Conservation (phyloP, 2,888 invertebrate species). For the Pegoplata infirma region DNA sequence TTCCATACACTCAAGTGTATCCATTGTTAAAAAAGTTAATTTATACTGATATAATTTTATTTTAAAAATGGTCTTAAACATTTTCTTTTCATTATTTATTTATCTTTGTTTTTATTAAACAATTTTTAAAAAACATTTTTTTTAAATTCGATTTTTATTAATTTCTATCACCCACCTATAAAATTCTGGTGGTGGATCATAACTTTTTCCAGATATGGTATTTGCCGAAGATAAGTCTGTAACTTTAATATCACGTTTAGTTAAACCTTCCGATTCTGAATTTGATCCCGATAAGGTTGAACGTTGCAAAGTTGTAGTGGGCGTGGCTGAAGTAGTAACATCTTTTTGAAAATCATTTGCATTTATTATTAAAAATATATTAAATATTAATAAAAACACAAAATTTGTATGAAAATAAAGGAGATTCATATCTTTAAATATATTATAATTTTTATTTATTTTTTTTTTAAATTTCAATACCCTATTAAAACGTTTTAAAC, state of each 20-base stretch:
- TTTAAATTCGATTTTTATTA: no score
- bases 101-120: no score
- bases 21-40: no score
- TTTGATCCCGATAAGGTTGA: constrained; percentile 31
- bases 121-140: no score
- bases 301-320: constrained; percentile 47
- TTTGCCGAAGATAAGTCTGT: constrained; percentile 65
- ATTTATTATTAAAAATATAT: constrained; percentile 9
- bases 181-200: constrained; percentile 74
- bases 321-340: constrained; percentile 57
- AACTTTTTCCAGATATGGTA: constrained; percentile 68
- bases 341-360: constrained; percentile 60
- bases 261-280: constrained; percentile 53
- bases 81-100: no score
- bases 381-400: constrained; percentile 20
- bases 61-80: no score
- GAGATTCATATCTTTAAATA: background rate
- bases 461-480: background rate
- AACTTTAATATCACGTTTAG: constrained; percentile 64
- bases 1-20: no score
- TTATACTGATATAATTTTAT: no score
- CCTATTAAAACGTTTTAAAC: background rate
- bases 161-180: constrained; percentile 69
- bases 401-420: background rate
- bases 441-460: no score